A percentile compares a stretch with the other conserved stretches of the same genome.
These are phyloP conservation scores for Melitaea cinxia DNA, from an alignment of 1,140 invertebrate genomes.

Conservation along the genomic window DNA sequence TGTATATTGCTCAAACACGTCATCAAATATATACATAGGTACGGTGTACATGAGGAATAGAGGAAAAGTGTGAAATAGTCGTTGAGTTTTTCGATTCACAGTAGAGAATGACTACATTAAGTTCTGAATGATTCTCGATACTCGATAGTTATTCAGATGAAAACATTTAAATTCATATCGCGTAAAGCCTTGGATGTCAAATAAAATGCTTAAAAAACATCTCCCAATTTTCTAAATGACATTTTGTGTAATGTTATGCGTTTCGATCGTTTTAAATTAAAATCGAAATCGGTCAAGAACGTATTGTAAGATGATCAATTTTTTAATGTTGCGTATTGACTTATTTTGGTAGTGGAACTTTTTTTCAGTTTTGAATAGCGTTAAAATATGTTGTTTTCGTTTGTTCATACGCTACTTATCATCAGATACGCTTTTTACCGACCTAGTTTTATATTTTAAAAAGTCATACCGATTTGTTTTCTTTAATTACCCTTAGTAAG, in stretches of 20 bases:
- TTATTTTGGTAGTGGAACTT: not conserved
- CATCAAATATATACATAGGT: too few relatives aligned
- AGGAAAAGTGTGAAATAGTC: too few relatives aligned
- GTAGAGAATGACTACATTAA: too few relatives aligned
- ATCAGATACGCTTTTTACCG: too few relatives aligned
- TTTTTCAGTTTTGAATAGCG: not conserved
- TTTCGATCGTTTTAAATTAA: slow-evolving; percentile 37
- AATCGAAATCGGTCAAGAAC: slow-evolving; percentile 29
- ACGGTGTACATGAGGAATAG: too few relatives aligned
- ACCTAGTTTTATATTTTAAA: too few relatives aligned
- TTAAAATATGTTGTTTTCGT: not conserved
- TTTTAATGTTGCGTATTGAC: not conserved
- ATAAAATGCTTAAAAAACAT: slow-evolving; percentile 51
- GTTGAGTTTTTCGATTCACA: too few relatives aligned
- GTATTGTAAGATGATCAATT: not conserved
- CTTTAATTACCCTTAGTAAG: too few relatives aligned
- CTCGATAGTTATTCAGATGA: slow-evolving; percentile 30
- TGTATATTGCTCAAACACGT: too few relatives aligned
- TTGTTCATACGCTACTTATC: too few relatives aligned
- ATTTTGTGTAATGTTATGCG: slow-evolving; percentile 43
- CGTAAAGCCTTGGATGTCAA: slow-evolving; percentile 40
- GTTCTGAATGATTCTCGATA: too few relatives aligned
- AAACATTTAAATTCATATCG: slow-evolving; percentile 43
- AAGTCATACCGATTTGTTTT: too few relatives aligned
- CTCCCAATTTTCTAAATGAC: slow-evolving; percentile 41